These are phyloP conservation scores for Orchesella flavescens DNA, from an alignment of 2,888 invertebrate species.

Conservation along the genomic window DNA sequence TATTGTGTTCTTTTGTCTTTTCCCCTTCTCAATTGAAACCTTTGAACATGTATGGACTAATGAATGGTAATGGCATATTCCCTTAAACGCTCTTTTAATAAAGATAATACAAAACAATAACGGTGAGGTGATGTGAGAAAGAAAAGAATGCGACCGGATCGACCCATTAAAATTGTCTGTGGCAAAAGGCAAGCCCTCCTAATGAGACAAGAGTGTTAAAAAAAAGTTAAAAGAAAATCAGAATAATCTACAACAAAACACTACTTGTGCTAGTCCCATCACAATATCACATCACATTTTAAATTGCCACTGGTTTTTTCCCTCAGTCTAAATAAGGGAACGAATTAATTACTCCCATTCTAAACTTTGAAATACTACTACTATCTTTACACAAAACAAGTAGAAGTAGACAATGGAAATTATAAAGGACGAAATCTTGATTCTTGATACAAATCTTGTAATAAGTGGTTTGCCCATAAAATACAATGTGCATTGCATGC, in stretches of 20 bases:
- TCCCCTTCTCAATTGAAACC: neutral
- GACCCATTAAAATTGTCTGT: neutral
- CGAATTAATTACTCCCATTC: neutral
- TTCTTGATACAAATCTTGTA: neutral
- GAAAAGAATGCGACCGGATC: neutral
- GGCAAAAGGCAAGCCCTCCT: conserved; percentile 1
- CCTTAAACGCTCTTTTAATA: neutral
- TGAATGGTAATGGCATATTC: conserved; percentile 6
- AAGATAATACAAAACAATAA: neutral
- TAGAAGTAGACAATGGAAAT: no score
- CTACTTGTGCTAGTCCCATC: no score
- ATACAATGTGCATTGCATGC: no score
- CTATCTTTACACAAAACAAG: neutral
- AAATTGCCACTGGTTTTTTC: conserved; percentile 11
- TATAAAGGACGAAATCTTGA: neutral
- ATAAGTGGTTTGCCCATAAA: neutral
- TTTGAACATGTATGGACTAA: neutral
- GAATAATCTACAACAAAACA: neutral
- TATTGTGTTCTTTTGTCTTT: neutral
- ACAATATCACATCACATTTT: neutral
- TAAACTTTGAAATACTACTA: neutral
- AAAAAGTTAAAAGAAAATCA: neutral
- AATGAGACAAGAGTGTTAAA: conserved; percentile 13
- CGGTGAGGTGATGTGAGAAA: neutral
- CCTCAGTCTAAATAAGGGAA: neutral